Conservation (phyloP, 2,888 invertebrate genomes). For the Xestia c-nigrum region DNA sequence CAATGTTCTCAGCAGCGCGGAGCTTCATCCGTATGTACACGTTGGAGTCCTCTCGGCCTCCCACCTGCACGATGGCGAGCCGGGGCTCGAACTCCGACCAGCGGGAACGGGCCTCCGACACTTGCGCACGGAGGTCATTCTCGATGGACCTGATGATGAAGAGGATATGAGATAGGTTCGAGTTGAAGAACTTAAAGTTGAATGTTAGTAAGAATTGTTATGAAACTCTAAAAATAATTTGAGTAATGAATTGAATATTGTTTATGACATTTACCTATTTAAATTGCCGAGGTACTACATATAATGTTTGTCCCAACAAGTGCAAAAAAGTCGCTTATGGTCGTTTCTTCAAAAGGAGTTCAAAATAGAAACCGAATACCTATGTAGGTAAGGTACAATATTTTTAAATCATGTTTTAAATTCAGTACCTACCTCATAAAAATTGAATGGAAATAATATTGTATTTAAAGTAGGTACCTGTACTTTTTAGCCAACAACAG, state of each 20-base stretch:
- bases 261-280: neutral
- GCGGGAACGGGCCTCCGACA: slow-evolving; percentile 89
- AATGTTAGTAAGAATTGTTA: neutral
- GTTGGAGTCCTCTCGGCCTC: slow-evolving; percentile 98
- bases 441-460: neutral
- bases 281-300: neutral
- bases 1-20: slow-evolving; percentile 97
- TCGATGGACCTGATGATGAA: slow-evolving; percentile 92
- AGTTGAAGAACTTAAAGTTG: neutral
- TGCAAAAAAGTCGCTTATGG: neutral
- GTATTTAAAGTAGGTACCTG: neutral
- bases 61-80: slow-evolving; percentile 98
- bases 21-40: slow-evolving; percentile 99
- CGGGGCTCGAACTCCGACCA: slow-evolving; percentile 93
- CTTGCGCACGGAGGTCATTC: slow-evolving; percentile 92
- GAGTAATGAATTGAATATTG: neutral
- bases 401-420: neutral
- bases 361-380: neutral
- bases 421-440: no score
- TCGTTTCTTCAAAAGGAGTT: neutral
- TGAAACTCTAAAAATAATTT: neutral
- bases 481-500: neutral
- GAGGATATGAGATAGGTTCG: neutral
- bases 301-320: neutral
- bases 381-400: no score